Conservation (phyloP, 2,113 vertebrate genomes). For the Apeltes quadracus region DNA sequence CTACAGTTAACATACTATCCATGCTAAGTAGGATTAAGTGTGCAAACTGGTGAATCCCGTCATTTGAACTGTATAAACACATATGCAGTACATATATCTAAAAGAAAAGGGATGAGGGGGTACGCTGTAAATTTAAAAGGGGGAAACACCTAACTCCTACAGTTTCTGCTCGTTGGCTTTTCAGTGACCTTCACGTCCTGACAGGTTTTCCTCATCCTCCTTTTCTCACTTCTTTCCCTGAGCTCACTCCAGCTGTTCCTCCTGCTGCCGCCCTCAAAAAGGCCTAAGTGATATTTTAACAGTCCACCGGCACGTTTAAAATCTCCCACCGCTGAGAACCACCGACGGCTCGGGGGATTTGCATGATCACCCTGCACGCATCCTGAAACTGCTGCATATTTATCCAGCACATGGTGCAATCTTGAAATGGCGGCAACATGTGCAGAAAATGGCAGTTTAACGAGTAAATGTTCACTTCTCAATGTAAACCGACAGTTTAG, state of each 20-base stretch:
- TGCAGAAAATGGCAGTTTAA: not conserved
- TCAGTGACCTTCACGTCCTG: not conserved
- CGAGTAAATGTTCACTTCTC: constrained; percentile 1
- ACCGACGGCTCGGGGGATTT: constrained; percentile 1
- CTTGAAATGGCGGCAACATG: not conserved
- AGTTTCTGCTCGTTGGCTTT: not conserved
- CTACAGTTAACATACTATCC: not conserved
- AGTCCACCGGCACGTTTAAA: not conserved
- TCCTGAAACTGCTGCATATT: not conserved
- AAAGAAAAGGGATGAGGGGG: no score
- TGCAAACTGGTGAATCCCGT: no score
- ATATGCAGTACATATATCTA: no score
- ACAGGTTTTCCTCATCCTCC: not conserved
- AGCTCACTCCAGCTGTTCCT: constrained; percentile 8
- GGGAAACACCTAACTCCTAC: no score
- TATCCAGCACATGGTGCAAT: not conserved
- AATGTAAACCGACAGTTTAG: constrained; percentile 10
- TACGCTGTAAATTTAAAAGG: no score
- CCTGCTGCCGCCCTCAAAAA: not conserved
- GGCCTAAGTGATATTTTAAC: constrained; percentile 2
- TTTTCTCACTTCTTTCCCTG: not conserved
- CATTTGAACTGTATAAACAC: no score
- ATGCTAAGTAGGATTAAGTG: no score
- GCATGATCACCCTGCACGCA: no score
- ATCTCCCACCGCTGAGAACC: constrained; percentile 11